phyloP scores from a whole-genome alignment of 1,140 invertebrate genomes.

The Oryctes rhinoceros region DNA sequence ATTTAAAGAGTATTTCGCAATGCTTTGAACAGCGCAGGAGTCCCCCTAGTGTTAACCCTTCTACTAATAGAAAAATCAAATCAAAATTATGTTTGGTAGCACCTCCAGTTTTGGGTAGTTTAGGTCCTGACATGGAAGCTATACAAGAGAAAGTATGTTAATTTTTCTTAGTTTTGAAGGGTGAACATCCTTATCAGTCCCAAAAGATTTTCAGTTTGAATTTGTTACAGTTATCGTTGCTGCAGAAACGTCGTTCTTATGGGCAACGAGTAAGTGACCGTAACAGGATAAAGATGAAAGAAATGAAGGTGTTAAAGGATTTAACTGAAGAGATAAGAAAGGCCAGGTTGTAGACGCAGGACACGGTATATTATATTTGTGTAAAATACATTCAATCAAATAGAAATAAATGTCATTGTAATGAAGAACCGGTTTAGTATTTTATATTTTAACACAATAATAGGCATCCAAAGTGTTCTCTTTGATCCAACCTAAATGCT shows the following conservation, averaged over 20 bases:
- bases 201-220: too few species aligned
- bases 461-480: conserved; percentile 73
- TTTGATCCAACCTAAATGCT: conserved; percentile 77
- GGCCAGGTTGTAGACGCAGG: neutral
- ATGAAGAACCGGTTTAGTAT: neutral
- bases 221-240: conserved; percentile 50
- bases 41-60: neutral
- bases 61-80: conserved; percentile 34
- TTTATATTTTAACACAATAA: conserved; percentile 63
- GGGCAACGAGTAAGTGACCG: conserved; percentile 54
- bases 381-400: neutral
- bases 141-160: conserved; percentile 48
- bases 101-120: conserved; percentile 40
- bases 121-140: conserved; percentile 46
- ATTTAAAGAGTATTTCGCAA: conserved; percentile 43
- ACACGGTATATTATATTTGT: neutral
- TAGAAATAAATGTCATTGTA: neutral
- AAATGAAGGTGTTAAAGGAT: conserved; percentile 52
- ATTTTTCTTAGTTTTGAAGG: neutral
- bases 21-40: neutral
- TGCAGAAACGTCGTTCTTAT: conserved; percentile 52
- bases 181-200: too few species aligned
- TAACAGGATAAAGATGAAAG: conserved; percentile 53
- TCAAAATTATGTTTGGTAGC: neutral
- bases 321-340: conserved; percentile 50